Conservation (phyloP, 2,797 vertebrate species). For the Myotis findleyi region DNA sequence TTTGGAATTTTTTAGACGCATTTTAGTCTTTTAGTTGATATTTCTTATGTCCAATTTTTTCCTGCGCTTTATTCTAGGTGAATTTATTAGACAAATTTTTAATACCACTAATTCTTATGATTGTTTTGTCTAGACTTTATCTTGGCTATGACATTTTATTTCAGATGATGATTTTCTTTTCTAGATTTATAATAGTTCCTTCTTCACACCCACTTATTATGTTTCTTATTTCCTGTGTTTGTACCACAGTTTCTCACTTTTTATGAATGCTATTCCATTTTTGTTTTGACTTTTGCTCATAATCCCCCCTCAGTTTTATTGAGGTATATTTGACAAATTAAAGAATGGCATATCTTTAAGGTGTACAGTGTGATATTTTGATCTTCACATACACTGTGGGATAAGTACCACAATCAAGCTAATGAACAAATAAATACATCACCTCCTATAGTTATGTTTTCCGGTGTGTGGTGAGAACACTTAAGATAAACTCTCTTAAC, state of each 20-base stretch:
- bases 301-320: background rate
- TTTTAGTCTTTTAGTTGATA: background rate
- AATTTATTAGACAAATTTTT: background rate
- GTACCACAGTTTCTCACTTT: background rate
- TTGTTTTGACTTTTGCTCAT: slow-evolving; percentile 31
- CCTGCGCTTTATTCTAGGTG: background rate
- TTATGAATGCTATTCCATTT: background rate
- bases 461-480: background rate
- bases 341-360: background rate
- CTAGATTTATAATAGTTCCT: background rate
- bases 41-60: background rate
- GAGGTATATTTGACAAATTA: background rate
- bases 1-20: background rate
- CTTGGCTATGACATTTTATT: slow-evolving; percentile 26
- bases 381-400: background rate
- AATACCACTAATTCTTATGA: background rate
- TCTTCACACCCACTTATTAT: background rate
- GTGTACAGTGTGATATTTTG: background rate
- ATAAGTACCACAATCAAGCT: background rate
- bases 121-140: background rate
- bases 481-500: background rate
- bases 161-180: background rate
- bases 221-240: background rate
- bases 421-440: background rate
- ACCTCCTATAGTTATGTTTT: background rate